Conservation (phyloP, 2,888 invertebrate species). For the Lasioglossum malachurum region DNA sequence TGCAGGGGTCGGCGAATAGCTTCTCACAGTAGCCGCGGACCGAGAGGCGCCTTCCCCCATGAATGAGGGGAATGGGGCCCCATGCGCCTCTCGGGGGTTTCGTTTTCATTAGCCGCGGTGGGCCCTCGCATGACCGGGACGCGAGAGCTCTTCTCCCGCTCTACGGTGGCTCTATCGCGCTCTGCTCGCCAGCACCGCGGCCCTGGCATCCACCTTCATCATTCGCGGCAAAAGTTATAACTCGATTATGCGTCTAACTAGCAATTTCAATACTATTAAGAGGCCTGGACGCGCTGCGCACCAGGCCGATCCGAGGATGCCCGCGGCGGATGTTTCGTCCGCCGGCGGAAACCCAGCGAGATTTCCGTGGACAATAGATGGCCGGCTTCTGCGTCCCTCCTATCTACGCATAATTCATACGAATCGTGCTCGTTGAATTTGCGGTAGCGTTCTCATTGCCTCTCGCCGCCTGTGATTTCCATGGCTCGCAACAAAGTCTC, state of each 20-base stretch:
- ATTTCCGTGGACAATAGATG: slow-evolving; percentile 76
- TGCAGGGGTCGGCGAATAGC: slow-evolving; percentile 60
- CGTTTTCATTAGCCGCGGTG: slow-evolving; percentile 70
- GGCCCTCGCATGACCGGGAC: slow-evolving; percentile 55
- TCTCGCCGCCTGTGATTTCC: slow-evolving; percentile 18
- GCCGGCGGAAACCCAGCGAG: slow-evolving; percentile 66
- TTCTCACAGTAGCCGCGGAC: slow-evolving; percentile 66
- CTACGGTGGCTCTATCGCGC: neutral
- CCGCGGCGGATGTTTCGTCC: slow-evolving; percentile 75
- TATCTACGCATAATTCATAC: slow-evolving; percentile 78
- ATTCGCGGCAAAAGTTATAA: slow-evolving; percentile 82
- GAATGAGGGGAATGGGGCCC: slow-evolving; percentile 29
- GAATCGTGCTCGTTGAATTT: slow-evolving; percentile 78
- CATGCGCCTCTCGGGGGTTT: slow-evolving; percentile 53
- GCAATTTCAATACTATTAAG: slow-evolving; percentile 84
- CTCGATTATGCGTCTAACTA: slow-evolving; percentile 83
- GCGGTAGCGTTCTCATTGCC: slow-evolving; percentile 72
- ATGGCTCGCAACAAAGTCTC: neutral
- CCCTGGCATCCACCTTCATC: slow-evolving; percentile 73
- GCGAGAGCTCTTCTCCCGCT: neutral
- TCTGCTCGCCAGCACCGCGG: slow-evolving; percentile 21
- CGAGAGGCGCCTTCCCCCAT: slow-evolving; percentile 47
- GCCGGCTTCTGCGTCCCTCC: slow-evolving; percentile 58
- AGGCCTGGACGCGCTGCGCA: slow-evolving; percentile 60
- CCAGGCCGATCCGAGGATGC: slow-evolving; percentile 28